These are phyloP conservation scores for Microplitis mediator DNA, from an alignment of 1,140 invertebrate species.

Conservation along the genomic window DNA sequence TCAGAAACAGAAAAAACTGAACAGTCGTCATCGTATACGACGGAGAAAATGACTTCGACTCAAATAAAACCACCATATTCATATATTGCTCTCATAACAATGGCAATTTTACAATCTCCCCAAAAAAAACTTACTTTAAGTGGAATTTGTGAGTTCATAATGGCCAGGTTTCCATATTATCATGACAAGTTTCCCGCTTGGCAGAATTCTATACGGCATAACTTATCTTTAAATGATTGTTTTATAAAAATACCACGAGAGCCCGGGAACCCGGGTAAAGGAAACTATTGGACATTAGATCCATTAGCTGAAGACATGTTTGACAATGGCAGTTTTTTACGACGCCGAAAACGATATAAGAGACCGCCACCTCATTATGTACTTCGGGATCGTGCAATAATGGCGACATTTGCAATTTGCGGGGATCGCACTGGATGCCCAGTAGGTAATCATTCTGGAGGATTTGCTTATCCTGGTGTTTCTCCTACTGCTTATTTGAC, in stretches of 20 bases:
- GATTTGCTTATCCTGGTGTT: constrained; percentile 43
- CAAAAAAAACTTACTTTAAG: constrained; percentile 95
- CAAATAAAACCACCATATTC: constrained; percentile 95
- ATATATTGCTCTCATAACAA: constrained; percentile 97
- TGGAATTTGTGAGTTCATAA: constrained; percentile 99
- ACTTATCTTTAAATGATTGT: constrained; percentile 97
- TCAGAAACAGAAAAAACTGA: constrained; percentile 36
- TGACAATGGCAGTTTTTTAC: constrained; percentile 96
- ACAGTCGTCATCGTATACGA: constrained; percentile 32
- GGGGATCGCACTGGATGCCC: constrained; percentile 28
- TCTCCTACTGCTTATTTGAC: constrained; percentile 57
- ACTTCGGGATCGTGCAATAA: constrained; percentile 60
- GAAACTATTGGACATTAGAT: constrained; percentile 99
- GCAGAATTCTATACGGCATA: constrained; percentile 98
- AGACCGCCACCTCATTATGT: constrained; percentile 72
- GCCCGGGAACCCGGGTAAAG: constrained; percentile 97
- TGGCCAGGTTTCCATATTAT: constrained; percentile 95
- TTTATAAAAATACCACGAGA: constrained; percentile 98
- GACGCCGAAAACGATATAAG: constrained; percentile 94
- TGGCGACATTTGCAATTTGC: constrained; percentile 60
- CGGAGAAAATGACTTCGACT: constrained; percentile 57
- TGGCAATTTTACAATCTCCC: constrained; percentile 97
- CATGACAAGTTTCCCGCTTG: constrained; percentile 94
- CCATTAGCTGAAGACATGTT: constrained; percentile 99
- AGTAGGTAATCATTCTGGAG: constrained; percentile 43